Evolutionary conservation across 2,888 invertebrate genomes (phyloP), one percentile per base, ranked within the genome.

Genomic region (Anarsia innoxiella): DNA sequence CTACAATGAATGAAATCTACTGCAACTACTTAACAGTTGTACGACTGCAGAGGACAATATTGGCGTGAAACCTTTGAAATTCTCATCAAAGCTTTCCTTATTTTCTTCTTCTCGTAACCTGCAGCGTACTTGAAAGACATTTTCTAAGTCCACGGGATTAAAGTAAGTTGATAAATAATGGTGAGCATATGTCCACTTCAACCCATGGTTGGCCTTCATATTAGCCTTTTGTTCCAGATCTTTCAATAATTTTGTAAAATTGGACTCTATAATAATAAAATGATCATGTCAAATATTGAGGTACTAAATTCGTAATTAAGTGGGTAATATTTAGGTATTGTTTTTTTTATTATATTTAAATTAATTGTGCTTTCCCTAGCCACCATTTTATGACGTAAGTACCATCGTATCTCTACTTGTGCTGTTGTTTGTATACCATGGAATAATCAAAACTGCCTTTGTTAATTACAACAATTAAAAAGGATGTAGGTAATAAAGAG

Each of bases 61-160:
- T 75, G 56, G 54, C 53, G 44, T 51, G 83, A 82, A 83, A 83
- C 84, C 83, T 82, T 71, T 68, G 42, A 79, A 79, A 67, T 80
- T 80, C 64, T 80, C 82, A 80, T 83, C 72, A 71, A 75, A 80
- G 55, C 44, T 59, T 46, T 66, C 53, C 49, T 46, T 62, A 55
- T 68, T 71, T 36, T 56, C 53, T 43, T 37, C 42, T 27, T 55
- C 60, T 32, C 49, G 53, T 32, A 56, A 45, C 46, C 56, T 58
- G 66, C 76, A 74, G 37, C 54, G 58, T 25, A 65, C 55, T 41
- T 53, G 41, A 40, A 59, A 66, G 13, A 54, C 47, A 13, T 37
- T 51, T 27, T 73, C 70, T 36, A 71, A 53, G 58, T 72, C 70
- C 51, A 42, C 59, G 14, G 72, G 74, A 37, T 33, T 49, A 40